These are phyloP conservation scores for Ceratotherium simum DNA, from an alignment of 2,113 vertebrate genomes.

Conservation along the genomic window DNA sequence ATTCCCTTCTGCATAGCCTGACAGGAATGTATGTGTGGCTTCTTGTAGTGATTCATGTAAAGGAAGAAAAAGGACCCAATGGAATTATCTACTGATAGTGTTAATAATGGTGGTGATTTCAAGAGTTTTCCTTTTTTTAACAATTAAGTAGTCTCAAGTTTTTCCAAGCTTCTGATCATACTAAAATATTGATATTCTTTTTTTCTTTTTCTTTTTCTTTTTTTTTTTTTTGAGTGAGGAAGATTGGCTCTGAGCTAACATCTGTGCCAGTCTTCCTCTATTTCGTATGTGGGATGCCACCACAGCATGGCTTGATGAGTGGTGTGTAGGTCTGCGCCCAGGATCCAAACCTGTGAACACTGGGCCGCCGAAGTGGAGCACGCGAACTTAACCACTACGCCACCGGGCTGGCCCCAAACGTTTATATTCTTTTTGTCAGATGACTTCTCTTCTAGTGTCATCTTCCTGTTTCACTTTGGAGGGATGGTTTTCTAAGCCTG, in stretches of 20 bases:
- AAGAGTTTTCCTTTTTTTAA: background rate
- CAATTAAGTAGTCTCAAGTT: background rate
- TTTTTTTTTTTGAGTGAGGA: too few relatives aligned
- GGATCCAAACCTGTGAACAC: too few relatives aligned
- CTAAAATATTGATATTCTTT: background rate
- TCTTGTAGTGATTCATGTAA: background rate
- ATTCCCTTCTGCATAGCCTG: background rate
- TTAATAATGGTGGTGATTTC: background rate
- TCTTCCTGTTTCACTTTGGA: background rate
- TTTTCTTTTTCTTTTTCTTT: too few relatives aligned
- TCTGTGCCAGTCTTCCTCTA: too few relatives aligned
- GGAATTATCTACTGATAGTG: background rate
- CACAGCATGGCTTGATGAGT: too few relatives aligned
- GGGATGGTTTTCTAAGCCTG: background rate
- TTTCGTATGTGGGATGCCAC: too few relatives aligned
- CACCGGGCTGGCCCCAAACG: background rate
- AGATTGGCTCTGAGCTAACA: too few relatives aligned
- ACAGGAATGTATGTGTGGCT: background rate
- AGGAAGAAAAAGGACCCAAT: background rate
- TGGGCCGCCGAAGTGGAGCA: too few relatives aligned
- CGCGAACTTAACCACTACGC: too few relatives aligned
- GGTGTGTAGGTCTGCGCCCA: too few relatives aligned
- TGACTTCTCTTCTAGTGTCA: background rate
- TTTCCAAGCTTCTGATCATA: background rate
- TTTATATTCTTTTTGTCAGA: background rate